These are phyloP conservation scores for Blennius ocellaris DNA, from an alignment of 2,113 vertebrate genomes.

Conservation along the genomic window DNA sequence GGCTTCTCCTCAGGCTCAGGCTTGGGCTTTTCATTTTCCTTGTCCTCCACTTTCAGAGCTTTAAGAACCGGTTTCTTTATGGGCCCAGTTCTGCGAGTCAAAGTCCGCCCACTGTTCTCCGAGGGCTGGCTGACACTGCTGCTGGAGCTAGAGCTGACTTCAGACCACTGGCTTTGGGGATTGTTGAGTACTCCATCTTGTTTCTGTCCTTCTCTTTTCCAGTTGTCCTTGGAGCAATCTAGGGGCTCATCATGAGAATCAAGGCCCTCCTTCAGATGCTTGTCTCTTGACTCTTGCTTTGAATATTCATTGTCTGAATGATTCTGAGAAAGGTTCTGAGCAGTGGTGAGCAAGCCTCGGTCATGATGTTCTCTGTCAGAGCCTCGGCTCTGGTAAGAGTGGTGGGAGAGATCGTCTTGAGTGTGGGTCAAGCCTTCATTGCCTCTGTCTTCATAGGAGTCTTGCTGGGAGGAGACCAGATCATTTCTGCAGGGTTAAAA, in stretches of 20 bases:
- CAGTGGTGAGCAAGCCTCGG: slow-evolving; percentile 75
- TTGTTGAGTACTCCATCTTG: slow-evolving; percentile 74
- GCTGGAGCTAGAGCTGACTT: slow-evolving; percentile 77
- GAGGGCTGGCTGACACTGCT: slow-evolving; percentile 82
- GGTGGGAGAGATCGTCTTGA: slow-evolving; percentile 70
- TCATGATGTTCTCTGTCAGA: slow-evolving; percentile 80
- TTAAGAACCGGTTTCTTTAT: slow-evolving; percentile 98
- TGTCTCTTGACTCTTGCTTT: slow-evolving; percentile 84
- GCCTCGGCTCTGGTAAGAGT: slow-evolving; percentile 83
- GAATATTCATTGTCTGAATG: slow-evolving; percentile 81
- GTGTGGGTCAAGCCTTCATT: slow-evolving; percentile 81
- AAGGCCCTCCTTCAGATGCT: slow-evolving; percentile 79
- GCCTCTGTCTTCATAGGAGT: slow-evolving; percentile 89
- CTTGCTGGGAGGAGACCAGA: slow-evolving; percentile 84
- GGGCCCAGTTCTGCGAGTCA: slow-evolving; percentile 90
- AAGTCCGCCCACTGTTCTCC: slow-evolving; percentile 85
- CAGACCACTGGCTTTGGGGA: slow-evolving; percentile 86
- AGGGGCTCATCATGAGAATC: slow-evolving; percentile 74
- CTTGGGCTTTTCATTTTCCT: slow-evolving; percentile 95
- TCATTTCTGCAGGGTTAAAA: slow-evolving; percentile 84
- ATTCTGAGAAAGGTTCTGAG: slow-evolving; percentile 80
- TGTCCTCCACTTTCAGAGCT: slow-evolving; percentile 97
- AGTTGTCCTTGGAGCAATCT: slow-evolving; percentile 85
- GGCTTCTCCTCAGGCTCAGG: slow-evolving; percentile 86
- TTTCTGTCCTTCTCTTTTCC: slow-evolving; percentile 88